A percentile compares a stretch with the other conserved stretches of the same genome.
These are phyloP conservation scores for Cercocebus atys DNA, from an alignment of 2,113 vertebrate species.

Conservation along the genomic window DNA sequence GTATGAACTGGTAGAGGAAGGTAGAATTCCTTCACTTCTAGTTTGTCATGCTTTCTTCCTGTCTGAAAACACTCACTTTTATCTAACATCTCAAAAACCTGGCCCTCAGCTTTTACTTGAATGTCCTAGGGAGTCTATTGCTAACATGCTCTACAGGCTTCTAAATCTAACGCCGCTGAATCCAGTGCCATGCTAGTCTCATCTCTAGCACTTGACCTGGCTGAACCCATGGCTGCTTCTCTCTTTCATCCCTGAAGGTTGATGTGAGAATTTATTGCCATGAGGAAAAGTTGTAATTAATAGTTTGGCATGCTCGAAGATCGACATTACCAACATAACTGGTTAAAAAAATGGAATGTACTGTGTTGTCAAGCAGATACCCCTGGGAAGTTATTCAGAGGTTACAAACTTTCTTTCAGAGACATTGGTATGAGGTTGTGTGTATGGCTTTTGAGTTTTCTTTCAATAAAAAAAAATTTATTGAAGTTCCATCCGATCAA, in stretches of 20 bases:
- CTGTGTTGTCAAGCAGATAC: not conserved
- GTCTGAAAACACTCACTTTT: not conserved
- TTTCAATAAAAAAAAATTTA: not conserved
- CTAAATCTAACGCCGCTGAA: not conserved
- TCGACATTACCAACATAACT: not conserved
- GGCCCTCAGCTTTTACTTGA: not conserved
- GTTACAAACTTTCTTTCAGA: not conserved
- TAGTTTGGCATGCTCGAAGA: not conserved
- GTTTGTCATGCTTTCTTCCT: not conserved
- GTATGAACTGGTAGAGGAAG: not conserved
- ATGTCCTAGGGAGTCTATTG: not conserved
- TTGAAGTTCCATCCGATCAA: not conserved
- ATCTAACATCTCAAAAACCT: not conserved
- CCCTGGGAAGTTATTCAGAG: not conserved
- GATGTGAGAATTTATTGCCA: not conserved
- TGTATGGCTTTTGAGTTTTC: not conserved
- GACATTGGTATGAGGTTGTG: not conserved
- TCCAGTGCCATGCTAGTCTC: fast-evolving
- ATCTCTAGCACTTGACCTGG: not conserved
- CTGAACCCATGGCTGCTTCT: no score
- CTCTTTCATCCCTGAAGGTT: not conserved
- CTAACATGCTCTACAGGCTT: not conserved
- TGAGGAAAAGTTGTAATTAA: not conserved
- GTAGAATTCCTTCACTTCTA: not conserved
- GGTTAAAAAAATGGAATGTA: not conserved